Evolutionary conservation across 2,113 vertebrate species (phyloP).

Genomic region (Apteryx mantelli): DNA sequence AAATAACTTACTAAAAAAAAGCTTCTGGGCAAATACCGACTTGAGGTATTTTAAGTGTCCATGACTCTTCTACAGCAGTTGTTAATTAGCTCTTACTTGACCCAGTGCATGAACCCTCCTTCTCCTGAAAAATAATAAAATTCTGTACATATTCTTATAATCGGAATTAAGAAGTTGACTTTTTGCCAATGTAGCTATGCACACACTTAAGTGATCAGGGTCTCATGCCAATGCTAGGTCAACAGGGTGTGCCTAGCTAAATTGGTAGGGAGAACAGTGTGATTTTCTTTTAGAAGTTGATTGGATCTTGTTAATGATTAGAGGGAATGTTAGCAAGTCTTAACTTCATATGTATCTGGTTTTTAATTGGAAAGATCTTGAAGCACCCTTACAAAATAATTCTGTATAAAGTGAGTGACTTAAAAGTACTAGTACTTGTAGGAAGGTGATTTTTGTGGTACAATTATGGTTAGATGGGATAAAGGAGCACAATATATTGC

Average conservation of each 20-base stretch:
- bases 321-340: background rate
- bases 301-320: background rate
- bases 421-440: background rate
- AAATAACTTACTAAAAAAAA: background rate
- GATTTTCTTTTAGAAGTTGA: background rate
- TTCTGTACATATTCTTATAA: background rate
- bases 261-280: background rate
- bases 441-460: background rate
- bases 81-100: background rate
- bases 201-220: background rate
- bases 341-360: fast-evolving
- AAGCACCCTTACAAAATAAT: background rate
- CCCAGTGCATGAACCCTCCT: background rate
- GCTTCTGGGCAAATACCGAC: background rate
- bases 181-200: background rate
- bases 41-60: background rate
- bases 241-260: background rate
- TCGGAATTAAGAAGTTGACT: background rate
- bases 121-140: background rate
- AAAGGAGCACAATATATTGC: background rate
- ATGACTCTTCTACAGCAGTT: background rate
- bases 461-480: background rate
- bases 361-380: background rate
- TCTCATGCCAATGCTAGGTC: background rate
- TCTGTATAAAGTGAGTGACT: background rate